phyloP scores from a whole-genome alignment of 2,113 vertebrate species.

The Tupaia chinensis region DNA sequence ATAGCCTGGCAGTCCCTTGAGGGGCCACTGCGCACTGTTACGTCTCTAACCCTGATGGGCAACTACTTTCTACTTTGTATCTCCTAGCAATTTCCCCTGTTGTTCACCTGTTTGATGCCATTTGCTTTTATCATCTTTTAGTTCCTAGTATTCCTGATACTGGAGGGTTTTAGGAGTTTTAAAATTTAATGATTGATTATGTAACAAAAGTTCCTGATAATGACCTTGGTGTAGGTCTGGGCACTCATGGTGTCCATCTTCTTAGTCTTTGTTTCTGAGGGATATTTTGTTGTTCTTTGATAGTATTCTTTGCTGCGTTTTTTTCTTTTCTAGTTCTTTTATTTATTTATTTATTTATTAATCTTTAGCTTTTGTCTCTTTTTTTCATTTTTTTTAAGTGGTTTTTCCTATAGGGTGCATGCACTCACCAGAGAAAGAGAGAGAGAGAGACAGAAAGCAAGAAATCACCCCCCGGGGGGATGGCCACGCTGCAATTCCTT shows the following conservation, averaged over 20 bases:
- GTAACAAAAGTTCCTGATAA: not conserved
- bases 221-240: not conserved
- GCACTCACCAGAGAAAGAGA: no score
- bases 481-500: no score
- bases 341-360: not conserved
- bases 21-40: accelerated
- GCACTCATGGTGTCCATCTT: not conserved
- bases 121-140: not conserved
- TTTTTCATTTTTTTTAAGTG: not conserved
- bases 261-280: not conserved
- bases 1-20: accelerated
- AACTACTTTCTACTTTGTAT: not conserved
- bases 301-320: not conserved
- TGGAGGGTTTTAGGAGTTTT: not conserved
- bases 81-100: not conserved
- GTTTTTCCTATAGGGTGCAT: no score
- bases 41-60: not conserved
- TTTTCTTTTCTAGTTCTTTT: constrained; percentile 15
- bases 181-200: not conserved
- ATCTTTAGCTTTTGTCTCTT: not conserved
- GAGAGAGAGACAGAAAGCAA: no score
- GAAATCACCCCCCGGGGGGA: no score
- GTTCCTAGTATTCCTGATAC: not conserved
- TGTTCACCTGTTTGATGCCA: not conserved
- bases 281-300: constrained; percentile 11